These are phyloP conservation scores for Strigamia maritima DNA, from an alignment of 2,888 invertebrate species.

Conservation along the genomic window DNA sequence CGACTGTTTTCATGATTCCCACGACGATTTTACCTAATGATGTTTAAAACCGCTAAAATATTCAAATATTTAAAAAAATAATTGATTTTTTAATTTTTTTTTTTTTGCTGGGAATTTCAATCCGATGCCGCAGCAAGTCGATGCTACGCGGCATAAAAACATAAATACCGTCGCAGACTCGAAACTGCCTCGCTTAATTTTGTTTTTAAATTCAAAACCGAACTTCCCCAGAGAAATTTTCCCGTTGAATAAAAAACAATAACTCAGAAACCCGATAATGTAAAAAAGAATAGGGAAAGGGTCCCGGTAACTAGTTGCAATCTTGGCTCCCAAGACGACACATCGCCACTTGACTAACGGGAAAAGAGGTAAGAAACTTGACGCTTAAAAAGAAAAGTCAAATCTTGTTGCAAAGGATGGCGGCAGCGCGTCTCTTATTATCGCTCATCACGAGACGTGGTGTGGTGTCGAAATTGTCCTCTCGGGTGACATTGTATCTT, in stretches of 20 bases:
- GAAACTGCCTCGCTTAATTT: no score
- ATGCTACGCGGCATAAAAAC: no score
- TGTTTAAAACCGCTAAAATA: background rate
- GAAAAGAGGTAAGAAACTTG: background rate
- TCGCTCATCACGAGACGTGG: constrained; percentile 22
- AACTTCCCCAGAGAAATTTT: background rate
- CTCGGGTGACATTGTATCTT: constrained; percentile 29
- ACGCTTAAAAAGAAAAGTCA: constrained; percentile 29
- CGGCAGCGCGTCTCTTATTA: constrained; percentile 27
- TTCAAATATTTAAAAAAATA: no score
- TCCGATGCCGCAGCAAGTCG: no score
- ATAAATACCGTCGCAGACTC: no score
- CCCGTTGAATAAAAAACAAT: background rate
- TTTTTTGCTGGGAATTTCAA: no score
- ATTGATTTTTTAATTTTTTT: no score
- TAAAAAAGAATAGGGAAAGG: background rate
- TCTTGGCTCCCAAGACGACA: constrained; percentile 3
- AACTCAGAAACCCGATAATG: background rate
- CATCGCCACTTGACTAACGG: constrained; percentile 9
- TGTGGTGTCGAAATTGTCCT: constrained; percentile 29
- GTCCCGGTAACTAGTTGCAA: constrained; percentile 17
- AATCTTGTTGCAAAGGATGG: constrained; percentile 26
- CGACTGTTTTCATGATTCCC: background rate
- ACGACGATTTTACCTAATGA: background rate
- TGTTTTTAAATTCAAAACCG: background rate